Percentiles rank a stretch among this genome's conserved stretches.
These are phyloP conservation scores for Busseola fusca DNA, from an alignment of 2,888 invertebrate species.

Conservation along the genomic window DNA sequence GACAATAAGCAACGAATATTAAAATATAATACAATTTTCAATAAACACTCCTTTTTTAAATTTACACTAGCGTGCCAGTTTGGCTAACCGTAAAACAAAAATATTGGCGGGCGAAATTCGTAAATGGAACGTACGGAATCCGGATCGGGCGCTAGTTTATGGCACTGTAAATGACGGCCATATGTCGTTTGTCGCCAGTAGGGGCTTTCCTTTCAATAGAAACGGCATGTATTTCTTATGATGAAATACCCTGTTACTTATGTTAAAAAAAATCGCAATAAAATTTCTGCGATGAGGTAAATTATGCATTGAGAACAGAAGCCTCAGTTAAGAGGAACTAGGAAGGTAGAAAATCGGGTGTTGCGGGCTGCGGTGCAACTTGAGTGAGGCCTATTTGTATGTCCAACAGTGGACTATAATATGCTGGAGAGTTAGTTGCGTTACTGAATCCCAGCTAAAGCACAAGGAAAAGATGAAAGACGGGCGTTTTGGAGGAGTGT, in stretches of 20 bases:
- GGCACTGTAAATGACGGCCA: conserved; percentile 67
- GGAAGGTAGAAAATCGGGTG: background rate
- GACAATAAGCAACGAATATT: background rate
- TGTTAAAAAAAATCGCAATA: background rate
- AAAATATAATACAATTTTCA: background rate
- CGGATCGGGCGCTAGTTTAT: conserved; percentile 65
- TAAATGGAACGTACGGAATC: conserved; percentile 67
- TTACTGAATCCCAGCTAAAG: background rate
- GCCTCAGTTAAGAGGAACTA: too few species aligned
- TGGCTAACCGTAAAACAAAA: conserved; percentile 63
- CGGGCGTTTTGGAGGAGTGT: background rate
- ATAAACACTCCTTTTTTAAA: conserved; percentile 6
- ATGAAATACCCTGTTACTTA: background rate
- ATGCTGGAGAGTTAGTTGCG: background rate
- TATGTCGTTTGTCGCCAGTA: conserved; percentile 68
- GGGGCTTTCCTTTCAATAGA: conserved; percentile 23
- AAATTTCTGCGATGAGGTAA: background rate
- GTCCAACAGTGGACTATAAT: background rate
- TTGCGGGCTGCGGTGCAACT: background rate
- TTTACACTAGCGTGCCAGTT: conserved; percentile 21
- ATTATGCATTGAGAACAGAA: background rate
- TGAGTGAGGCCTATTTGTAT: background rate
- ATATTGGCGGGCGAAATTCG: conserved; percentile 65
- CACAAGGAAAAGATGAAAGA: background rate
- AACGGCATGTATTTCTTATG: background rate